phyloP scores from a whole-genome alignment of 2,888 invertebrate species.

The Calliphora vomitoria region DNA sequence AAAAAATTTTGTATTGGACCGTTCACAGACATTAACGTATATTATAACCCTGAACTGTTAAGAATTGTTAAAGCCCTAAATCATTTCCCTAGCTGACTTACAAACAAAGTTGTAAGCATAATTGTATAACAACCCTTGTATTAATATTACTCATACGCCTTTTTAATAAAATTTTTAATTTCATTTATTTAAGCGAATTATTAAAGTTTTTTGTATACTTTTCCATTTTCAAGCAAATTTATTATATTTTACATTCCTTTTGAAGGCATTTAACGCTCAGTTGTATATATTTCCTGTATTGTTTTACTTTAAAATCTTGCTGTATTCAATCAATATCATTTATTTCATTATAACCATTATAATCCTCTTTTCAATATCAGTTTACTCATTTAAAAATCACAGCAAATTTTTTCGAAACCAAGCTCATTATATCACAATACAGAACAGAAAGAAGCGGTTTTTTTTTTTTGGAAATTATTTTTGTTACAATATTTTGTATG shows the following conservation, averaged over 20 bases:
- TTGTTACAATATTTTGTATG: neutral
- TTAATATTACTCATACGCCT: constrained; percentile 8
- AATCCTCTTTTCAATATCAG: constrained; percentile 63
- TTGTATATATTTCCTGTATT: neutral
- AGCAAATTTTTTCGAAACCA: constrained; percentile 1
- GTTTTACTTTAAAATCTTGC: neutral
- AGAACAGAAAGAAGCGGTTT: neutral
- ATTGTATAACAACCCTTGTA: neutral
- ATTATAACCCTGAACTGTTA: too few relatives aligned
- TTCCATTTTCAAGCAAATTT: neutral
- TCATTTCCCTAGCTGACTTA: too few relatives aligned
- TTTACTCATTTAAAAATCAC: constrained; percentile 45
- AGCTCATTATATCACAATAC: constrained; percentile 6
- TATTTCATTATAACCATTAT: constrained; percentile 24
- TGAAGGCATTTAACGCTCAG: neutral
- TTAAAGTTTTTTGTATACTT: neutral
- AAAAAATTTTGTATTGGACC: too few relatives aligned
- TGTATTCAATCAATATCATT: constrained; percentile 50
- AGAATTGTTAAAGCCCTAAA: too few relatives aligned
- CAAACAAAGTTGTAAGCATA: too few relatives aligned
- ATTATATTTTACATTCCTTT: neutral
- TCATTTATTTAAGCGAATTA: neutral
- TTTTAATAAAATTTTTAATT: neutral
- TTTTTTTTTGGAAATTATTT: neutral
- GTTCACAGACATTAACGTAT: too few relatives aligned